Evolutionary conservation across 2,113 vertebrate species (phyloP).

Genomic region (Perccottus glenii): DNA sequence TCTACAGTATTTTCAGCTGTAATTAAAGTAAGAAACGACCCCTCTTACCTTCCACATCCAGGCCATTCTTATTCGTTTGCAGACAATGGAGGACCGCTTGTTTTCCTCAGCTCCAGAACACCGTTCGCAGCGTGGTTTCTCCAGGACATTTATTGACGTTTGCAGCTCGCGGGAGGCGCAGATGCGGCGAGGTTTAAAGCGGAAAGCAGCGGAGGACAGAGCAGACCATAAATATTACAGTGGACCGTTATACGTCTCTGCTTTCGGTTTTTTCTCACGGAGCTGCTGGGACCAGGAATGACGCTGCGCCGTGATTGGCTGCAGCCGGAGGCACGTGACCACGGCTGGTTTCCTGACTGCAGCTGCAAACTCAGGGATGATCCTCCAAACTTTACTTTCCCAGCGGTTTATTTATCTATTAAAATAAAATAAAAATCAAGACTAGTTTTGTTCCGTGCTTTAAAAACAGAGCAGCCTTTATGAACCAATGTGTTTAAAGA

Average conservation of each 20-base stretch:
- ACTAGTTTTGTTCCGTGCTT: no score
- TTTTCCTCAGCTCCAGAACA: constrained; percentile 24
- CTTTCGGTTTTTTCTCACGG: constrained; percentile 33
- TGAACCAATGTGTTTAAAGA: no score
- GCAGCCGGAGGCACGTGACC: constrained; percentile 59
- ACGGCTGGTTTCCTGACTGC: constrained; percentile 29
- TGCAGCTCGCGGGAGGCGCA: constrained; percentile 8
- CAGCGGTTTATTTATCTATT: not conserved
- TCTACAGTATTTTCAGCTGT: not conserved
- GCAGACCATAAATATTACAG: constrained; percentile 47
- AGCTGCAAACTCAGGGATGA: not conserved
- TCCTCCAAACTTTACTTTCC: not conserved
- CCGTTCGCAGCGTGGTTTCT: constrained; percentile 27
- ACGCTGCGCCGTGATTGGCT: constrained; percentile 65
- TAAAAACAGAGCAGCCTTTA: no score
- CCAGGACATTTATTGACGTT: constrained; percentile 17
- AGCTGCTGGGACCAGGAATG: constrained; percentile 44
- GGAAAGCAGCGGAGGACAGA: constrained; percentile 22
- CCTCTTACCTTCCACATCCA: constrained; percentile 83
- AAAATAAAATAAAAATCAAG: no score
- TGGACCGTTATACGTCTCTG: constrained; percentile 72
- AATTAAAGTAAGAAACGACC: constrained; percentile 11
- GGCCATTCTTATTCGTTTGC: constrained; percentile 74
- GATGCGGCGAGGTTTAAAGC: constrained; percentile 10
- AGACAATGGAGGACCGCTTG: constrained; percentile 66